These are phyloP conservation scores for Epinephelus cyanopodus DNA, from an alignment of 2,113 vertebrate species.

Conservation along the genomic window DNA sequence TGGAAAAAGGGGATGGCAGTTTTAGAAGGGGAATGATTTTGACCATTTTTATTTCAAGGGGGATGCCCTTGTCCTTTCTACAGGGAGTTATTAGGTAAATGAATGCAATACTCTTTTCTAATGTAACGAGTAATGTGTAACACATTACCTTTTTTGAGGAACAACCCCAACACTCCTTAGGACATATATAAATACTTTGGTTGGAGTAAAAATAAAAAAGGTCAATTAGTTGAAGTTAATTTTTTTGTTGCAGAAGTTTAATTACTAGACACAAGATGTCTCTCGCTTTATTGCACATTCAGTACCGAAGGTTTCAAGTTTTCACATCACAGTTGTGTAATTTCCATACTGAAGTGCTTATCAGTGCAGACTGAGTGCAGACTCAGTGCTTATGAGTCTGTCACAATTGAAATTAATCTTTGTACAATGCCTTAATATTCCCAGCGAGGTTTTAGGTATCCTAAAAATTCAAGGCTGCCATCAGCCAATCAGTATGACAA, in stretches of 20 bases:
- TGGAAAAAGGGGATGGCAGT: too few species aligned
- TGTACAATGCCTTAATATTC: conserved; percentile 25
- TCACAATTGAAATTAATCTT: conserved; percentile 1
- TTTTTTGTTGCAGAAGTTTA: neutral
- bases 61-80: too few species aligned
- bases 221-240: neutral
- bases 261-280: neutral
- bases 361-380: neutral
- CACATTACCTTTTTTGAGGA: too few species aligned
- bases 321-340: neutral
- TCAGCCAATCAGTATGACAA: conserved; percentile 58
- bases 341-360: neutral
- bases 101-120: too few species aligned
- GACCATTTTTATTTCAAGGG: too few species aligned
- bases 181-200: neutral
- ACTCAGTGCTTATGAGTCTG: neutral
- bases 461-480: conserved; percentile 31
- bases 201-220: neutral
- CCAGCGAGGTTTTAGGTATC: conserved; percentile 25
- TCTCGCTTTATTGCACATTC: neutral
- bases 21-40: too few species aligned
- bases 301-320: neutral
- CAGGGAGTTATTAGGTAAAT: too few species aligned
- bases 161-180: too few species aligned
- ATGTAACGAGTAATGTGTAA: too few species aligned